Evolutionary conservation across 37 sponge, comb jelly and placozoan genomes (phyloP).

Genomic region (Cliona cf. orientalis): DNA sequence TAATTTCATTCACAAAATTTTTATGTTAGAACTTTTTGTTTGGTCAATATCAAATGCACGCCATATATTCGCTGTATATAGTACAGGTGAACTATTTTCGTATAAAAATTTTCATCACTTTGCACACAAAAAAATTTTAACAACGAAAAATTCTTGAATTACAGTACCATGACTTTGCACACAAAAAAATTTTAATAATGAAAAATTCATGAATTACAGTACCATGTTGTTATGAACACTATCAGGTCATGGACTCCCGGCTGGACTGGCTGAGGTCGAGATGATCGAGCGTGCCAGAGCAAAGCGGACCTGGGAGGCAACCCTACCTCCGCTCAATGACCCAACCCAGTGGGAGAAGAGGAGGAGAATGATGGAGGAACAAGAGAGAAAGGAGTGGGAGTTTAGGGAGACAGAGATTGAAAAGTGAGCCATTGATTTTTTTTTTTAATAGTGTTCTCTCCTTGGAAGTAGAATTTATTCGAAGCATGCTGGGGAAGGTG

Average conservation of each 20-base stretch:
- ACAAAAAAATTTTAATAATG: no score
- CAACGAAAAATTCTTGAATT: no score
- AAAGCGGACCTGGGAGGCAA: conserved; percentile 92
- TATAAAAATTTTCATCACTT: no score
- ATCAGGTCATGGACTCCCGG: conserved; percentile 86
- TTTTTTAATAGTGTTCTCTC: not conserved
- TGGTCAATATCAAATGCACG: no score
- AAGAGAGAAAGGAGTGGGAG: conserved; percentile 96
- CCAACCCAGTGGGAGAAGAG: conserved; percentile 76
- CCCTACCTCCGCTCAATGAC: conserved; percentile 88
- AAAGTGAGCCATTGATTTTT: no score
- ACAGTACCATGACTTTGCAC: no score
- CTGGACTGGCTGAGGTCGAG: conserved; percentile 97
- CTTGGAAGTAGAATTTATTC: not conserved
- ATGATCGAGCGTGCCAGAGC: conserved; percentile 97
- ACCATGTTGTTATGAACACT: not conserved
- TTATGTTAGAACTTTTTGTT: not conserved
- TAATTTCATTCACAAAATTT: no score
- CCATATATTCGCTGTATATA: no score
- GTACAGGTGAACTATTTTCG: no score
- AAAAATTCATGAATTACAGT: no score
- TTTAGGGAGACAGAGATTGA: conserved; percentile 89
- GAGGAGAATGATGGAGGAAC: conserved; percentile 95
- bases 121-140: no score
- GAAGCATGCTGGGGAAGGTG: not conserved